Percentiles rank a stretch among this genome's conserved stretches.
Conservation (phyloP, 2,888 invertebrate genomes). For the Apamea monoglypha region DNA sequence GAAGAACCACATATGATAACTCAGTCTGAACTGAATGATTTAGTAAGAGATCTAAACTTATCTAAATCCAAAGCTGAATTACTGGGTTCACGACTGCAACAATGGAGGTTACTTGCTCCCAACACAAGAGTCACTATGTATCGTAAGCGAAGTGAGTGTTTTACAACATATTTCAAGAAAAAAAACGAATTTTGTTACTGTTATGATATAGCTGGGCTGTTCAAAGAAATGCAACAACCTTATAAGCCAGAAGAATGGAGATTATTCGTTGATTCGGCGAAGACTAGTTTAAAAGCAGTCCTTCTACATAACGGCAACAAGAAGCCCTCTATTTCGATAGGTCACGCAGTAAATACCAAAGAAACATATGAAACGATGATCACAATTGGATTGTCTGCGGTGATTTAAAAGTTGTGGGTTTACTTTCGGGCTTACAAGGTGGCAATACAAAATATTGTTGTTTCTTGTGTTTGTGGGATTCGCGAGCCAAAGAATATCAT, state of each 20-base stretch:
- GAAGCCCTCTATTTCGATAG: background rate
- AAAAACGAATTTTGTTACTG: constrained; percentile 1
- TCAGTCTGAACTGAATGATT: too few relatives aligned
- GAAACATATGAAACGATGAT: constrained; percentile 1
- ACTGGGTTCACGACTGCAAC: too few relatives aligned
- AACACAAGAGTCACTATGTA: background rate
- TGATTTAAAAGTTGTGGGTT: background rate
- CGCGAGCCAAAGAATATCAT: too few relatives aligned
- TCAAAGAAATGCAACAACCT: background rate
- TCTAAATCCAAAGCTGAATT: too few relatives aligned
- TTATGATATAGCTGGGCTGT: background rate
- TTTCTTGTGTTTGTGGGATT: too few relatives aligned
- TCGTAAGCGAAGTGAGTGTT: background rate
- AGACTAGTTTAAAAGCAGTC: background rate
- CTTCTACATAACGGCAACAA: background rate
- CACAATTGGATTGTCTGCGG: background rate
- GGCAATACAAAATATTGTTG: too few relatives aligned
- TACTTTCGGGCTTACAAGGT: background rate
- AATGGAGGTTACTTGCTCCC: background rate
- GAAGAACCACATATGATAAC: too few relatives aligned
- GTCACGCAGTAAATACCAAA: background rate
- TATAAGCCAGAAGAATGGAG: background rate
- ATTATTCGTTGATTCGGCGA: background rate
- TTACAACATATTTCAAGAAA: background rate
- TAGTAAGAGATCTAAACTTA: too few relatives aligned